phyloP scores from a whole-genome alignment of 1,140 invertebrate species.

The Anadara kagoshimensis region DNA sequence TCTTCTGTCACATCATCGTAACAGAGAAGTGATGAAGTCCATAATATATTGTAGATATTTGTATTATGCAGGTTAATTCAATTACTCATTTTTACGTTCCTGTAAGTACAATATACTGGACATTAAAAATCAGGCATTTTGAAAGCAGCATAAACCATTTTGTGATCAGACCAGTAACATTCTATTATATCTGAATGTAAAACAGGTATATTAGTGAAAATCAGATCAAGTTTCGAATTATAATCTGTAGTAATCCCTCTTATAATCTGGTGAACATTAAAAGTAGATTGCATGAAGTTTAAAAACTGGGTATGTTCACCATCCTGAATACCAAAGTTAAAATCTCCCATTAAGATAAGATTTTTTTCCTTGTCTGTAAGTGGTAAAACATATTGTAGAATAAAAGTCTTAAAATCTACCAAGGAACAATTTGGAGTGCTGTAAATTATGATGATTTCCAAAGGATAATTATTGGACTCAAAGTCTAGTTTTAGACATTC shows the following conservation, averaged over 20 bases:
- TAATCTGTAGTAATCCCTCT: constrained; percentile 22
- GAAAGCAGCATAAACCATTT: too few relatives aligned
- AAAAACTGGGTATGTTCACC: background rate
- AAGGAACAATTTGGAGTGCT: too few relatives aligned
- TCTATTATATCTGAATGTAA: too few relatives aligned
- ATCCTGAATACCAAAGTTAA: constrained; percentile 15
- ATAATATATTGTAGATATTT: too few relatives aligned
- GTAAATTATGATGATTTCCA: background rate
- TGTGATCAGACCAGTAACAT: too few relatives aligned
- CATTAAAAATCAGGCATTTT: too few relatives aligned
- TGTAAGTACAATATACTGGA: too few relatives aligned
- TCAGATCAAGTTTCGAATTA: constrained; percentile 20
- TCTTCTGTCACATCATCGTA: too few relatives aligned
- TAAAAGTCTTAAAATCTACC: background rate
- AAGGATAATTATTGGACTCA: background rate
- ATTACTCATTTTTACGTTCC: too few relatives aligned
- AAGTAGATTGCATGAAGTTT: background rate
- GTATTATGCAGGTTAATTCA: too few relatives aligned
- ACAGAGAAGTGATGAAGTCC: too few relatives aligned
- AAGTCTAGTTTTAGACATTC: background rate
- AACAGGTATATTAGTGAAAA: too few relatives aligned
- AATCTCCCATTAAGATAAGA: constrained; percentile 28
- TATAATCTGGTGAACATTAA: background rate
- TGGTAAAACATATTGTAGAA: background rate
- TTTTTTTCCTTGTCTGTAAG: background rate